Evolutionary conservation across 2,113 vertebrate species (phyloP), one percentile per base, ranked within the genome.

Genomic region (Larimichthys crocea): DNA sequence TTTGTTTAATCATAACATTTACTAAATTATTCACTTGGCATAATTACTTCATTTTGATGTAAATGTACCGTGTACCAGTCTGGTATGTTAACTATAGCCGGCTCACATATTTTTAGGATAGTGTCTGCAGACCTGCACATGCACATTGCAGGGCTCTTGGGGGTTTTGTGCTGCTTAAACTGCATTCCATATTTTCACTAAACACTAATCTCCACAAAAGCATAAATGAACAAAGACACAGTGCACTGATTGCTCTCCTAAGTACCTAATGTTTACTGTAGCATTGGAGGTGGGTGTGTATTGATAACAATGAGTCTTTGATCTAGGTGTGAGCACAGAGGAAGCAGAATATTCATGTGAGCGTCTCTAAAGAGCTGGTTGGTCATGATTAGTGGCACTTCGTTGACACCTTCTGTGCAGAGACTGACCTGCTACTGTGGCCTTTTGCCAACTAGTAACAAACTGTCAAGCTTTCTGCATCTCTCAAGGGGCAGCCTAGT

Each of bases 381-480:
- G 50, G 29, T 62, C 48, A 53, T 85, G 86, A 90, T 89, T 86
- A 83, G 92, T 90, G 82, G 74, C 88, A 88, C 83, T 82, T 87
- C 65, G 80, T 74, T 89, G 82, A 86, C 80, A 77, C 68, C 78
- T 80, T 53, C 44, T 80, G 26, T 55, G 76, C 73, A 55, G 63
- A 72, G 42, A 86, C 86, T 84, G 89, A 92, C 92, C 94, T 84
- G 83, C n/a, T 89, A 77, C 69, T 35, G 81, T 93, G 92, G 88
- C 92, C 95, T 95, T 94, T 92, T 86, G 83, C 90, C 90, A 90
- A 88, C 82, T 81, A 84, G 91, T 90, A 94, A 87, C 88, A 84
- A 90, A 90, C 93, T 94, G 95, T 93, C 87, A 92, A 74, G 89
- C 71, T 83, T 81, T 87, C 62, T 63, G 89, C 92, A 92, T 94